These are phyloP conservation scores for Adelges cooleyi DNA, from an alignment of 1,140 invertebrate species.

Conservation along the genomic window DNA sequence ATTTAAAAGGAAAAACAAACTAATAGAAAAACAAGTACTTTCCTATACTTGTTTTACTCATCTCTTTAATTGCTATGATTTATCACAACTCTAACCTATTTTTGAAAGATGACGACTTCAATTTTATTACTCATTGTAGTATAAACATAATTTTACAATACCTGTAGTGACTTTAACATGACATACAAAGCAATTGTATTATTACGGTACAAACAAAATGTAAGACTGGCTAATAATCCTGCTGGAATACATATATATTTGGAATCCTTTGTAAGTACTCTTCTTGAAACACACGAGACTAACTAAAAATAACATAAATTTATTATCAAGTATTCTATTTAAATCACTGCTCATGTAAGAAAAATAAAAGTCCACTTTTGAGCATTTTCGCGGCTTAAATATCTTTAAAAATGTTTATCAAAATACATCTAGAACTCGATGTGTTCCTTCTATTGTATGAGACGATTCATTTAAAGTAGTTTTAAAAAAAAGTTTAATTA, in stretches of 20 bases:
- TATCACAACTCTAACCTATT: neutral
- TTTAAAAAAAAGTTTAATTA: slow-evolving; percentile 30
- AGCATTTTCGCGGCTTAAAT: no score
- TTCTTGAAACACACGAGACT: slow-evolving; percentile 47
- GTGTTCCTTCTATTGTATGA: no score
- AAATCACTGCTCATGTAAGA: no score
- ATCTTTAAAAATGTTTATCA: no score
- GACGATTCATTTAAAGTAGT: no score
- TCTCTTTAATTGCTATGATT: neutral
- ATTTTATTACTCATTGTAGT: no score
- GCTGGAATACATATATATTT: slow-evolving; percentile 49
- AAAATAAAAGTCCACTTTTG: no score
- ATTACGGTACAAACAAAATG: slow-evolving; percentile 53
- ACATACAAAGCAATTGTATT: slow-evolving; percentile 56
- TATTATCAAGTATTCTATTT: neutral
- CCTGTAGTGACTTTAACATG: slow-evolving; percentile 59
- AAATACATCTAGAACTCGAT: no score
- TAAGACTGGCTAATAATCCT: slow-evolving; percentile 48
- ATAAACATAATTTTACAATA: slow-evolving; percentile 35
- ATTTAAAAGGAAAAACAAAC: slow-evolving; percentile 4
- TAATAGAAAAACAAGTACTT: slow-evolving; percentile 9
- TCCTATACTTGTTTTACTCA: neutral
- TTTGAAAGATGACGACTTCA: no score
- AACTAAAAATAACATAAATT: slow-evolving; percentile 41
- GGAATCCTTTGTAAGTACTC: slow-evolving; percentile 45